Evolutionary conservation across 2,113 vertebrate genomes (phyloP).

Genomic region (Taurulus bubalis): DNA sequence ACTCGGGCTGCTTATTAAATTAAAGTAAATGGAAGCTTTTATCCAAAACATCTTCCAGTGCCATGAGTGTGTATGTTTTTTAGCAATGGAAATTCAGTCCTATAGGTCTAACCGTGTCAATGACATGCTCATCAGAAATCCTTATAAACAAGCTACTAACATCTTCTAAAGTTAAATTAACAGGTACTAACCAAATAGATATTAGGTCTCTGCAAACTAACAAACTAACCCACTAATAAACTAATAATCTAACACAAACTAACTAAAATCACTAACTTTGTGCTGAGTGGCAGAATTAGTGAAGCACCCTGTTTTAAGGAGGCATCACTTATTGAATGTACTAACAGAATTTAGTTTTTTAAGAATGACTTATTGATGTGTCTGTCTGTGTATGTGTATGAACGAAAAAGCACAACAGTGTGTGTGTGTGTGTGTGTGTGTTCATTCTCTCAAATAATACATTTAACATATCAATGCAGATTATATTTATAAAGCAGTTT

Average conservation of each 20-base stretch:
- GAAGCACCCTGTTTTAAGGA: constrained; percentile 9
- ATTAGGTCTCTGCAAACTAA: constrained; percentile 70
- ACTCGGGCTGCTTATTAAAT: constrained; percentile 5
- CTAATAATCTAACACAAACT: constrained; percentile 68
- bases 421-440: neutral
- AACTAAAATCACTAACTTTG: constrained; percentile 48
- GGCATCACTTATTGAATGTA: constrained; percentile 32
- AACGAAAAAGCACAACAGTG: neutral
- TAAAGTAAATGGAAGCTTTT: neutral
- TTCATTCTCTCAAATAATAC: neutral
- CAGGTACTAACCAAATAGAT: constrained; percentile 64
- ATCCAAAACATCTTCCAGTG: constrained; percentile 4
- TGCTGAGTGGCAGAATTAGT: constrained; percentile 27
- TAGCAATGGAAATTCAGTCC: neutral
- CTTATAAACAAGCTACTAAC: constrained; percentile 43
- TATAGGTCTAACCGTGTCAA: neutral
- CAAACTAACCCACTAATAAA: constrained; percentile 81
- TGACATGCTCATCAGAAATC: neutral
- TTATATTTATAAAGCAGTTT: neutral
- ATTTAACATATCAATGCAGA: neutral
- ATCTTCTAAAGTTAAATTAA: constrained; percentile 24
- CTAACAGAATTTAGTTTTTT: constrained; percentile 30
- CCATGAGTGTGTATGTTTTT: neutral
- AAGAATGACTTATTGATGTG: constrained; percentile 10
- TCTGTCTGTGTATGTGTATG: constrained; percentile 15